Conservation (phyloP, 2,797 vertebrate genomes). For the Cyprinodon diabolis region DNA sequence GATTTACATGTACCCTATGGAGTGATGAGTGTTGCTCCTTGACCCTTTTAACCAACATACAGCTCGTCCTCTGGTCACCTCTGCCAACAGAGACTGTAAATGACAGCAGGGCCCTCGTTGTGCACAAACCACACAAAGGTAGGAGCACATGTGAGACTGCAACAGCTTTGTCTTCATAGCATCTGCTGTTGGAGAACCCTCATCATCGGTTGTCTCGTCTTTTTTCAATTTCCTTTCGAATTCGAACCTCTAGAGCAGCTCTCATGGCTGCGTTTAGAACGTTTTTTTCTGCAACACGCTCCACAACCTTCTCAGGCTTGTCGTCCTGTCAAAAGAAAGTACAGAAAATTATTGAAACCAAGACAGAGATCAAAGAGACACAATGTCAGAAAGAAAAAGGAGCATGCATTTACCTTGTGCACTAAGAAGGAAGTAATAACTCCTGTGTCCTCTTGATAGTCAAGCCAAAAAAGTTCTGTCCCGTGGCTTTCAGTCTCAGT, state of each 20-base stretch:
- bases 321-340: slow-evolving; percentile 81
- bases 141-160: slow-evolving; percentile 23
- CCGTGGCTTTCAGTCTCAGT: slow-evolving; percentile 82
- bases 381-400: not conserved
- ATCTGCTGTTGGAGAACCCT: slow-evolving; percentile 4
- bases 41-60: slow-evolving; percentile 19
- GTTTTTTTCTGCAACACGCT: slow-evolving; percentile 84
- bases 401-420: slow-evolving; percentile 83
- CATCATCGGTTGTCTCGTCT: slow-evolving; percentile 83
- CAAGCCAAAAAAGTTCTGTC: slow-evolving; percentile 91
- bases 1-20: slow-evolving; percentile 19
- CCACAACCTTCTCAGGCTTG: slow-evolving; percentile 85
- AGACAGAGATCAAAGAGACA: not conserved
- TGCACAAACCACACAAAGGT: slow-evolving; percentile 10
- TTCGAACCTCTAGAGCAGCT: slow-evolving; percentile 83
- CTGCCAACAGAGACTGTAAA: slow-evolving; percentile 25
- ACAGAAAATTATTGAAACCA: not conserved
- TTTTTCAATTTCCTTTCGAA: slow-evolving; percentile 89
- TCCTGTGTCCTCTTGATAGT: slow-evolving; percentile 90
- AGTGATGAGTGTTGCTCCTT: slow-evolving; percentile 18
- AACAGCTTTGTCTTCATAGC: slow-evolving; percentile 12
- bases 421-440: slow-evolving; percentile 88
- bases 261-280: slow-evolving; percentile 85
- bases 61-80: slow-evolving; percentile 20
- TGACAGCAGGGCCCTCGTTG: slow-evolving; percentile 22